A percentile compares a stretch with the other conserved stretches of the same genome.
Evolutionary conservation across 2,797 vertebrate species (phyloP).

Genomic region (Apodemus agrarius): DNA sequence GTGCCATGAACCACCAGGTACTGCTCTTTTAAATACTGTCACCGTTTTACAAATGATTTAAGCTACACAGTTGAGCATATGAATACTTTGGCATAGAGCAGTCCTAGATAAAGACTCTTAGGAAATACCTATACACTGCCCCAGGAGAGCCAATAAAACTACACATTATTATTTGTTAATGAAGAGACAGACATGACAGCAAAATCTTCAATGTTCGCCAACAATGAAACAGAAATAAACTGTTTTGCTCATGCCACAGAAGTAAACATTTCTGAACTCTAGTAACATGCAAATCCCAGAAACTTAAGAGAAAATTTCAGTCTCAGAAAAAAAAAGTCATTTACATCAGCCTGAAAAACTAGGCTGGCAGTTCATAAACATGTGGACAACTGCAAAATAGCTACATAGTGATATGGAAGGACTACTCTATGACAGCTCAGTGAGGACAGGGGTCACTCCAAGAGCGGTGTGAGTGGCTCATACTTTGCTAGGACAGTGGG

Average conservation of each 20-base stretch:
- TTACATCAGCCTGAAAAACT: slow-evolving; percentile 16
- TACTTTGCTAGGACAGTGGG: neutral
- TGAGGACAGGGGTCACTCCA: neutral
- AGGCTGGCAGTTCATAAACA: neutral
- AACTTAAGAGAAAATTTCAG: neutral
- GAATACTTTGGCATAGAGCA: neutral
- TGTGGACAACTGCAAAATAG: neutral
- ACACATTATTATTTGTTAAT: neutral
- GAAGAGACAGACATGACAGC: neutral
- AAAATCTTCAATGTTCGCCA: neutral
- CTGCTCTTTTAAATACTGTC: neutral
- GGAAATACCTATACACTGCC: neutral
- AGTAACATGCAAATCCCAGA: slow-evolving; percentile 22
- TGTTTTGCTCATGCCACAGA: neutral
- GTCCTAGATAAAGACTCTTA: neutral
- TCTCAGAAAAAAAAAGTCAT: slow-evolving; percentile 12
- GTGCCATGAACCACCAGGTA: neutral
- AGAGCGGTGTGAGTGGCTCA: neutral
- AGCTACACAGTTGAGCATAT: neutral
- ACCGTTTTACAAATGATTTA: neutral
- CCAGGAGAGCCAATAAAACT: neutral
- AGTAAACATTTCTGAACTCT: neutral
- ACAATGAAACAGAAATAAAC: slow-evolving; percentile 15
- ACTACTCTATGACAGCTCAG: neutral
- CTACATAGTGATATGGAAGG: neutral